Evolutionary conservation across 2,113 vertebrate species (phyloP), one percentile per base, ranked within the genome.

Genomic region (Melierax canorus): DNA sequence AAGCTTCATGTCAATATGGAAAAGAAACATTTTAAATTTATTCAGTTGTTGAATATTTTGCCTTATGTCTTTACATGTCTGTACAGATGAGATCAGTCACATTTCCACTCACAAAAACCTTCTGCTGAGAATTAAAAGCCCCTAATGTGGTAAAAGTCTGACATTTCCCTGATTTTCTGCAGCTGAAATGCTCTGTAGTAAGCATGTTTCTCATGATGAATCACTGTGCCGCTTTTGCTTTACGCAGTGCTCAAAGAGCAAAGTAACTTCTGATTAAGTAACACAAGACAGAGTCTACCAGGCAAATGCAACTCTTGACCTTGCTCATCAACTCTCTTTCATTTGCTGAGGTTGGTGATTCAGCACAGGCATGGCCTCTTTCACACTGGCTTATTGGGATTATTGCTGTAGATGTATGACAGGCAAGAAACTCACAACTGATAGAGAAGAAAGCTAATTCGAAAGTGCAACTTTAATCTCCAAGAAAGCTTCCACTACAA

Each of bases 181-280:
- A 67, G 41, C 29, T 86, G n/a, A 86, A 91, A 59, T 22, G 30
- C 30, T 75, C 12, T 58, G 11, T 39, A 56, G 20, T 50, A 59
- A 76, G 51, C 18, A 19, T 8, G 6, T 50, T 74, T 34, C 76
- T 89, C 26, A 15, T 38, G 7, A 24, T 79, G 12, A 72, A 58
- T 30, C 59, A 51, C 56, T 29, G 23, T 30, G 12, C 21, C 29
- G 43, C 43, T 21, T 94, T 53, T 51, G 14, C 60, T 84, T 79
- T 67, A 53, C 50, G 78, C 46, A 39, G 2, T 83, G 67, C 77
- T 86, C 81, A 75, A 92, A 83, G 80, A 86, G 60, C 51, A 81
- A 95, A 95, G 74, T 84, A 93, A 90, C 32, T 80, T 66, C 68
- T 83, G 62, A 92, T 67, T 51, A 92, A 92, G 34, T 60, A 76